A percentile compares a stretch with the other conserved stretches of the same genome.
Evolutionary conservation across 2,797 vertebrate species (phyloP).

Genomic region (Pipistrellus kuhlii): DNA sequence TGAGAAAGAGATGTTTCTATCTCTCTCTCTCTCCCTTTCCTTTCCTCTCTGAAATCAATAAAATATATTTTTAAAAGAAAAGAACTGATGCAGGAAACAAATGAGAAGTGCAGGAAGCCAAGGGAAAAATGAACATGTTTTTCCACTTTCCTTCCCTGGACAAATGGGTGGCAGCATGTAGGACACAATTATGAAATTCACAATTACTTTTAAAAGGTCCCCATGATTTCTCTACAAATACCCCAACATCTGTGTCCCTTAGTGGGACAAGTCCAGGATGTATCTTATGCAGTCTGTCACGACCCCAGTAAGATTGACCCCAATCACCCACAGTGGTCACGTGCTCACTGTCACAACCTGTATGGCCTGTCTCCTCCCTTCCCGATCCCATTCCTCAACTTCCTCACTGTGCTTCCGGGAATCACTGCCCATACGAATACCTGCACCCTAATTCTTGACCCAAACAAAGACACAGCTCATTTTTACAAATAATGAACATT

Average conservation of each 20-base stretch:
- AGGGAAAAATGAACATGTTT: not conserved
- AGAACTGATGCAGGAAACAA: not conserved
- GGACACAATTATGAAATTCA: not conserved
- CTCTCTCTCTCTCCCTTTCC: no score
- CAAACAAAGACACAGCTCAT: not conserved
- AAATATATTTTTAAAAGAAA: no score
- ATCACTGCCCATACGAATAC: not conserved
- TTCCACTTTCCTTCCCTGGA: not conserved
- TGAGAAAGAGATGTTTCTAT: no score
- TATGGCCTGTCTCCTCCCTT: not conserved
- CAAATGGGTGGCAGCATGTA: not conserved
- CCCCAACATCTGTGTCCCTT: not conserved
- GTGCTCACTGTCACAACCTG: not conserved
- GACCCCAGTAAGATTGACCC: not conserved
- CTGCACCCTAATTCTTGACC: not conserved
- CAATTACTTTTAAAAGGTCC: not conserved
- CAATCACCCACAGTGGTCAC: not conserved
- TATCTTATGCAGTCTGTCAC: not conserved
- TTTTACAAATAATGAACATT: not conserved
- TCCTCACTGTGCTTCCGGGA: not conserved
- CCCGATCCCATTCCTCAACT: not conserved
- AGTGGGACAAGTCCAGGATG: not conserved
- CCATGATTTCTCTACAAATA: not conserved
- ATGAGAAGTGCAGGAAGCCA: not conserved
- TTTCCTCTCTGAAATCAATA: no score